These are phyloP conservation scores for Euclidia mi DNA, from an alignment of 2,888 invertebrate genomes.

Conservation along the genomic window DNA sequence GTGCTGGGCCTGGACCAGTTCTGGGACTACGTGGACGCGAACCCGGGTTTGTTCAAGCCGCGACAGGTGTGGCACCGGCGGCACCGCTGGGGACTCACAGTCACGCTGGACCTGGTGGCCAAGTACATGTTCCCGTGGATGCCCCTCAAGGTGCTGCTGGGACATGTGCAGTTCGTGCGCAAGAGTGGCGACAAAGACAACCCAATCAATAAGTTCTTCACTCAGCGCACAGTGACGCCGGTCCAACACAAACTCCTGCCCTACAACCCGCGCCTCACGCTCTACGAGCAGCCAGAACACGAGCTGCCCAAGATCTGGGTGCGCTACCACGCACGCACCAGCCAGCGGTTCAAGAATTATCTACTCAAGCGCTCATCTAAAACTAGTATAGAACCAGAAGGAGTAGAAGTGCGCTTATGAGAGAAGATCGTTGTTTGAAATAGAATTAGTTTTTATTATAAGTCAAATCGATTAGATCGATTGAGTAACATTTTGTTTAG, in stretches of 20 bases:
- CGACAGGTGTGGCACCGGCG: conserved; percentile 24
- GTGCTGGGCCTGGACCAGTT: conserved; percentile 94
- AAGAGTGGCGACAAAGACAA: conserved; percentile 57
- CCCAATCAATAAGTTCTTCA: conserved; percentile 73
- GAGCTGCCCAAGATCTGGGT: conserved; percentile 80
- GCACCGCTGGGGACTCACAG: conserved; percentile 64
- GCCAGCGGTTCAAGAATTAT: conserved; percentile 68
- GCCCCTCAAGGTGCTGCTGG: conserved; percentile 54
- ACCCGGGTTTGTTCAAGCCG: conserved; percentile 64
- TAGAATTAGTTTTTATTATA: too few relatives aligned
- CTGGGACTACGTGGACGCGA: conserved; percentile 85
- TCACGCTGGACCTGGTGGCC: conserved; percentile 61
- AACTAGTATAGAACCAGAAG: conserved; percentile 54
- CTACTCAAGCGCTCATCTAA: conserved; percentile 53
- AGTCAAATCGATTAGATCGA: too few relatives aligned
- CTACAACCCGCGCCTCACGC: conserved; percentile 71
- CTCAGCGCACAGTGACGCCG: conserved; percentile 58
- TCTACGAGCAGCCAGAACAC: conserved; percentile 81
- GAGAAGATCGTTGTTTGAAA: too few relatives aligned
- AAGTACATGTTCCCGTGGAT: conserved; percentile 78
- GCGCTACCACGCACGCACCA: conserved; percentile 73
- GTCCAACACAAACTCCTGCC: conserved; percentile 75
- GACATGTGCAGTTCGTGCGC: conserved; percentile 62
- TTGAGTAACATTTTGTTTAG: too few relatives aligned
- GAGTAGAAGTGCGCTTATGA: conserved; percentile 56